Conservation (phyloP, 1,140 invertebrate genomes). For the Platorchestia sp. region DNA sequence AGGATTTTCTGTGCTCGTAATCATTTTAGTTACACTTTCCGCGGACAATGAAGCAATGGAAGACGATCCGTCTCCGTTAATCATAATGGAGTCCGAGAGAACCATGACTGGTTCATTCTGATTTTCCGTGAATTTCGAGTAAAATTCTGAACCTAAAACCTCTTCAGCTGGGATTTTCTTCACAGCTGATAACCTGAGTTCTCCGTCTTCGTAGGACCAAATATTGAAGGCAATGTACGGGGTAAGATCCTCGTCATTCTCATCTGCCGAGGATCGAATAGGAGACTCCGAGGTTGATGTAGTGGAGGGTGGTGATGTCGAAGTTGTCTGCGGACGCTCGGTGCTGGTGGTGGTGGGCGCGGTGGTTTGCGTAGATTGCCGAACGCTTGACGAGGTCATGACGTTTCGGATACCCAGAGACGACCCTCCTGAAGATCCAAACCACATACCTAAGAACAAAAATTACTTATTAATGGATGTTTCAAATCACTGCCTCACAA, state of each 20-base stretch:
- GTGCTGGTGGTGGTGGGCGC: neutral
- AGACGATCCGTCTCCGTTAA: neutral
- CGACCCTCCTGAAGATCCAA: neutral
- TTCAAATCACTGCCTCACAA: too few relatives aligned
- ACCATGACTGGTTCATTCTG: neutral
- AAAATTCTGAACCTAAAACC: neutral
- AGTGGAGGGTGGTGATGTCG: neutral
- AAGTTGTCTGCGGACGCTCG: neutral
- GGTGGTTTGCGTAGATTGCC: too few relatives aligned
- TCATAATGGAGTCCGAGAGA: neutral
- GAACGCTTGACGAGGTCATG: neutral
- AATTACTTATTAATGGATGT: neutral
- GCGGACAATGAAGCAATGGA: neutral
- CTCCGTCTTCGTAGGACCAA: constrained; percentile 12
- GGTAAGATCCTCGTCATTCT: neutral
- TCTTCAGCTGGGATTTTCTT: neutral
- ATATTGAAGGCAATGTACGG: constrained; percentile 45
- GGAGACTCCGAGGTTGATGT: constrained; percentile 8
- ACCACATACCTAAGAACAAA: neutral
- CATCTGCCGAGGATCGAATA: neutral
- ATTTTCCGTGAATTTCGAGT: constrained; percentile 20
- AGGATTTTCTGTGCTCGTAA: neutral
- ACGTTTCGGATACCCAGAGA: neutral
- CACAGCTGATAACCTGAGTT: constrained; percentile 3
- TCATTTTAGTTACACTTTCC: neutral